These are phyloP conservation scores for Magallana nippona DNA, from an alignment of 2,888 invertebrate genomes.

Conservation along the genomic window DNA sequence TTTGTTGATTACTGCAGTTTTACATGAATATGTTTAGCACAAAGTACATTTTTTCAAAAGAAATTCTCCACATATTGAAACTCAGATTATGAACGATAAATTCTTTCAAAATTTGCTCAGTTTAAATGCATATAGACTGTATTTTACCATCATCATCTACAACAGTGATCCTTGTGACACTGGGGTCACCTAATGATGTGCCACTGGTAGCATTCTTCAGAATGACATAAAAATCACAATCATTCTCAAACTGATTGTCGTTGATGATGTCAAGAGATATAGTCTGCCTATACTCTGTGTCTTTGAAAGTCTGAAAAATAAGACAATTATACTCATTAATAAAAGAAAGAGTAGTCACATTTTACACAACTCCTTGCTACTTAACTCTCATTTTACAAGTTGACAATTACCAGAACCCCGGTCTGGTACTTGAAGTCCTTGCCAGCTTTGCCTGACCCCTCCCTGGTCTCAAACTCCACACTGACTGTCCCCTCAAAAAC, in stretches of 20 bases:
- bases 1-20: no score
- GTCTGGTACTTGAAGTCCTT: slow-evolving; percentile 73
- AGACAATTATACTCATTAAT: background rate
- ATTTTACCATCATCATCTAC: slow-evolving; percentile 77
- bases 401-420: slow-evolving; percentile 66
- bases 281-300: slow-evolving; percentile 73
- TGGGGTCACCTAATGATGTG: slow-evolving; percentile 75
- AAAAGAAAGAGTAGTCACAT: background rate
- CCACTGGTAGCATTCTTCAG: slow-evolving; percentile 75
- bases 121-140: no score
- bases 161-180: slow-evolving; percentile 74
- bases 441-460: slow-evolving; percentile 75
- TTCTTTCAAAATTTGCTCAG: no score
- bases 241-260: slow-evolving; percentile 75
- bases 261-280: slow-evolving; percentile 76
- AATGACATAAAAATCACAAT: slow-evolving; percentile 76
- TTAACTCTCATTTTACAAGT: no score
- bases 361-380: no score
- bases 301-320: slow-evolving; percentile 71
- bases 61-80: no score
- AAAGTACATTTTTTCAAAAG: no score
- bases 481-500: slow-evolving; percentile 62
- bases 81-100: no score
- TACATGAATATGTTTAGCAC: no score
- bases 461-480: slow-evolving; percentile 77